Conservation (phyloP, 1,140 invertebrate genomes). For the Ooceraea biroi region DNA sequence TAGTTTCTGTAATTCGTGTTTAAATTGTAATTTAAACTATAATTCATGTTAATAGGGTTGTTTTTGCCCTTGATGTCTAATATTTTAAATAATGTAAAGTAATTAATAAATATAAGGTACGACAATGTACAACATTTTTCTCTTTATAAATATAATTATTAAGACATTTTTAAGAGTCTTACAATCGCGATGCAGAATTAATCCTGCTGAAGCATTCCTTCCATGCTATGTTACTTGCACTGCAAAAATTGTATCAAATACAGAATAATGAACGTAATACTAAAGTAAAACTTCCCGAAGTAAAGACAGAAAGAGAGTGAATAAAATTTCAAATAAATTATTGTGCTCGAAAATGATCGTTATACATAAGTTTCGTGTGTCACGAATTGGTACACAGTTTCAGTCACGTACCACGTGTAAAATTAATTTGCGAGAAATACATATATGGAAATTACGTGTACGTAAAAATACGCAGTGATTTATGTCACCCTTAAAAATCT, state of each 20-base stretch:
- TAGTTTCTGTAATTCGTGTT: no score
- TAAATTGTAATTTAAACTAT: no score
- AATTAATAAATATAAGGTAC: no score
- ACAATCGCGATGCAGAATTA: conserved; percentile 2
- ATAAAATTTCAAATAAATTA: conserved; percentile 22
- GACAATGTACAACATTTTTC: no score
- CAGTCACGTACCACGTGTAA: conserved; percentile 9
- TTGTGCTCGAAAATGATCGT: conserved; percentile 15
- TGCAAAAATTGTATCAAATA: conserved; percentile 1
- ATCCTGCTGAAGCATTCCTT: neutral
- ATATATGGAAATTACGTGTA: conserved; percentile 19
- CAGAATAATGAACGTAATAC: neutral
- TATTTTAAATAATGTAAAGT: no score
- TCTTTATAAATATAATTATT: no score
- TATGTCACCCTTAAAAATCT: neutral
- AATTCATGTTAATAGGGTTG: no score
- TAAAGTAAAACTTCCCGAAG: neutral
- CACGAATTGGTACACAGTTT: conserved; percentile 60
- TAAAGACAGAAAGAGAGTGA: neutral
- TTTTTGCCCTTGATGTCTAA: no score
- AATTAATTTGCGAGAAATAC: conserved; percentile 28
- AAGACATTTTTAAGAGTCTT: neutral
- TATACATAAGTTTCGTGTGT: conserved; percentile 21
- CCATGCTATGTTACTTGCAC: conserved; percentile 9
- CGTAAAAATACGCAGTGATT: conserved; percentile 27